Percentiles rank a stretch among this genome's conserved stretches.
Evolutionary conservation across 2,888 invertebrate species (phyloP).

Genomic region (Ecdyonurus torrentis): DNA sequence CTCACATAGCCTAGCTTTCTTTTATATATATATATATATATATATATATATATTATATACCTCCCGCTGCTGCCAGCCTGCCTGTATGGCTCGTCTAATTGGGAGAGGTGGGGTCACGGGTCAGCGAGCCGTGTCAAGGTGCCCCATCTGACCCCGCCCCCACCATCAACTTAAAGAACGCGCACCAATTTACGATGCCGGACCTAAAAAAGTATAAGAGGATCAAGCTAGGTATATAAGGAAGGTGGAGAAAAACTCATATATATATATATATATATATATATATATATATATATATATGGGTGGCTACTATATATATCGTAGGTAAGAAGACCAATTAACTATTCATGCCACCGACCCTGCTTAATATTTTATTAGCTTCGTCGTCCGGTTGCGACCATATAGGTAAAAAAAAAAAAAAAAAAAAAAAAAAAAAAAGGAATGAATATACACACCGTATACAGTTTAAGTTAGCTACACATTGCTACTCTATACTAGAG

Average conservation of each 20-base stretch:
- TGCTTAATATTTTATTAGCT: neutral
- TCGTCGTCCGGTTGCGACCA: neutral
- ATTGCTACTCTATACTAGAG: no score
- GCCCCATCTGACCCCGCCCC: neutral
- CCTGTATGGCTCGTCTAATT: neutral
- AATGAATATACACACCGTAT: no score
- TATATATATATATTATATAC: no score
- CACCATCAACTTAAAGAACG: neutral
- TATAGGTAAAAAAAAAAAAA: neutral
- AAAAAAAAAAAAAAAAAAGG: neutral
- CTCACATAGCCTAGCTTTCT: no score
- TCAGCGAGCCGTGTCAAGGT: neutral
- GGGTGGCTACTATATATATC: no score
- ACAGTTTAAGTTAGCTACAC: no score
- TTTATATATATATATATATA: no score
- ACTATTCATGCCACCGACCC: conserved; percentile 5
- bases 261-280: no score
- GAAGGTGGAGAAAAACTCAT: no score
- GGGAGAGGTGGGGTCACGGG: neutral
- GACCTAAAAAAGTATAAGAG: no score
- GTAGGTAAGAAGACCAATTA: neutral
- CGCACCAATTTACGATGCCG: neutral
- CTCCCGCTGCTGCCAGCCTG: neutral
- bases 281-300: no score
- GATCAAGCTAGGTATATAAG: no score